Conservation (phyloP, 2,888 invertebrate species). For the Drosophila borealis region DNA sequence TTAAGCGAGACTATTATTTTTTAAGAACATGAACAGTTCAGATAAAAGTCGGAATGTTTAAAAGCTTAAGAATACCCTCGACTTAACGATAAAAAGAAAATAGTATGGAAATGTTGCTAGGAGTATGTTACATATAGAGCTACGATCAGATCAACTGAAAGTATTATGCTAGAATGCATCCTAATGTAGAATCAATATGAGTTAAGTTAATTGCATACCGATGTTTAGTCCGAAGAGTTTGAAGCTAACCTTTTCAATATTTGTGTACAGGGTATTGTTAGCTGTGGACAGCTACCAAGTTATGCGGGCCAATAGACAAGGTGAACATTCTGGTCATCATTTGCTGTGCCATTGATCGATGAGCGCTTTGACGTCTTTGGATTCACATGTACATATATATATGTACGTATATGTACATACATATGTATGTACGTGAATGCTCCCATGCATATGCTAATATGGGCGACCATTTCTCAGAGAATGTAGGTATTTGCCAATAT, state of each 20-base stretch:
- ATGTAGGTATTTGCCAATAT: conserved; percentile 56
- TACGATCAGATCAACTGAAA: no score
- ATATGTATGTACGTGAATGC: conserved; percentile 21
- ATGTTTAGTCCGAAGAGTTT: not conserved
- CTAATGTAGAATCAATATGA: not conserved
- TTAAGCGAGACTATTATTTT: no score
- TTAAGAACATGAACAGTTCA: no score
- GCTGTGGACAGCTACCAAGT: conserved; percentile 22
- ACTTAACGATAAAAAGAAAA: no score
- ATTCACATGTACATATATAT: conserved; percentile 13
- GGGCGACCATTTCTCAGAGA: conserved; percentile 25
- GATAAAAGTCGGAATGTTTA: no score
- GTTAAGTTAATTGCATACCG: not conserved
- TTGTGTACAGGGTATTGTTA: conserved; percentile 40
- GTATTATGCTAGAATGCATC: no score
- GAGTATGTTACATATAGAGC: no score
- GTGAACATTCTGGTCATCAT: conserved; percentile 56
- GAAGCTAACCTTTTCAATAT: not conserved
- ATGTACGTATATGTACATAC: not conserved
- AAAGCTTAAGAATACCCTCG: no score
- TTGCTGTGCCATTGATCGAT: conserved; percentile 64
- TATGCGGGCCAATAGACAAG: conserved; percentile 57
- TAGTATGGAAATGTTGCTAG: no score
- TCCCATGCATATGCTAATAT: conserved; percentile 57
- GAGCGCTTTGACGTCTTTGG: conserved; percentile 62